Evolutionary conservation across 2,888 invertebrate species (phyloP), one percentile per base, ranked within the genome.

Genomic region (Carpatolechia fugitivella): DNA sequence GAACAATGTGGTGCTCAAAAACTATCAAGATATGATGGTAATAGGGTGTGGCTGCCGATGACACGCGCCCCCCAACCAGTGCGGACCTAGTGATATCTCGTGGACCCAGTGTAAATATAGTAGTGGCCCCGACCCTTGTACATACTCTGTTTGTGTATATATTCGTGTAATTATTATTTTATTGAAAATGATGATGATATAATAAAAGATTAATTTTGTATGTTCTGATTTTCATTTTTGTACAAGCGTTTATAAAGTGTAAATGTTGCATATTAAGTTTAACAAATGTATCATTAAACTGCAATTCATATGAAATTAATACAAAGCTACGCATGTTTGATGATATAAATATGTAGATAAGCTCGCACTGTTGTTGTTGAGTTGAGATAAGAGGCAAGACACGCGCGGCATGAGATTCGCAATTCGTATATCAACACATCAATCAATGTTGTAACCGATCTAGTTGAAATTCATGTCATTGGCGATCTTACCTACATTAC

Each of bases 11-110:
- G 97, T 98, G 81, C 93, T 99, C 74, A 99, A 99, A 91, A 98
- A 97, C 91, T 99, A 99, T 91, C 96, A 98, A 90, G 98, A 99
- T 85, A 99, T 99, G 99, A 95, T 97, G 72, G 99, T 99, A 63
- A 94, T 96, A 70, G 98, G 98, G 56, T 99, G 99, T 86, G 99
- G 99, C 57, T 99, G 99, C 92, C 96, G 98, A 92, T 99, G 93
- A 93, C 86, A 80, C 83, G 85, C 78, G 64, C 65, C 73, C 73
- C 67, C 59, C 55, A 60, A 76, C 76, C 78, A 72, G 83, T 78
- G 82, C 77, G 78, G 75, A 85, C 84, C 75, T 79, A 85, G 85
- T 87, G 86, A 82, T 84, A 81, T 59, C 65, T 85, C 82, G 85
- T 82, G 87, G 87, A 87, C 88, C 87, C 83, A 85, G 84, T 90